Evolutionary conservation across 2,797 vertebrate genomes (phyloP).

Genomic region (Micrastur ruficollis): DNA sequence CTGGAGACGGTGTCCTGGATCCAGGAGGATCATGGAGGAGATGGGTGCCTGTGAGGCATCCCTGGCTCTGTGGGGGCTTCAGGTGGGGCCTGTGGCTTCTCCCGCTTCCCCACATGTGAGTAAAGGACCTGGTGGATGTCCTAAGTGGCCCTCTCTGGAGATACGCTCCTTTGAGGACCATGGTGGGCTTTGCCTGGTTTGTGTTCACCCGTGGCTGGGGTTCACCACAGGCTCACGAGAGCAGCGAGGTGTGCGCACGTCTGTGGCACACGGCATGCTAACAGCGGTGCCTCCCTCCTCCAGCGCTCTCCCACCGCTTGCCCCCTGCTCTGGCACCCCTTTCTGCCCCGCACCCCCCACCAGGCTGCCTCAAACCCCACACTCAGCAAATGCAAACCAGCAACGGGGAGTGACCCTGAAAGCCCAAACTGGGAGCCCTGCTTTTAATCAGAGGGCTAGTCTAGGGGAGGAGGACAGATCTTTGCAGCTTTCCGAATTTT

Average conservation of each 20-base stretch:
- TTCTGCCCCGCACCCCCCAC: not conserved
- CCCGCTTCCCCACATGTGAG: not conserved
- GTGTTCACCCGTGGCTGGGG: accelerated
- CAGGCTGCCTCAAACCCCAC: not conserved
- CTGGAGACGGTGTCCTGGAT: not conserved
- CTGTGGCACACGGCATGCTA: accelerated
- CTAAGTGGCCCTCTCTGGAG: not conserved
- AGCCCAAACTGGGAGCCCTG: not conserved
- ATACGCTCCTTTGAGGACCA: accelerated
- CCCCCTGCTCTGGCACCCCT: not conserved
- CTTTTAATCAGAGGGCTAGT: not conserved
- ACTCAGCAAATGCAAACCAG: not conserved
- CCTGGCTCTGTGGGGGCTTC: accelerated
- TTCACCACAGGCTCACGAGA: accelerated
- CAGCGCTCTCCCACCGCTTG: not conserved
- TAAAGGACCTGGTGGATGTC: not conserved
- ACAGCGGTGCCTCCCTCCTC: not conserved
- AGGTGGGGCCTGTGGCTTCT: not conserved
- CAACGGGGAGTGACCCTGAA: not conserved
- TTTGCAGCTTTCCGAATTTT: conserved; percentile 39
- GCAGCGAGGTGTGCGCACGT: not conserved
- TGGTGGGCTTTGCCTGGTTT: not conserved
- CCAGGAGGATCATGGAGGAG: not conserved
- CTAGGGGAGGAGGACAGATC: conserved; percentile 1
- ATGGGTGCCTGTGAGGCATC: accelerated